phyloP scores from a whole-genome alignment of 1,140 invertebrate genomes.

The Drosophila truncata region DNA sequence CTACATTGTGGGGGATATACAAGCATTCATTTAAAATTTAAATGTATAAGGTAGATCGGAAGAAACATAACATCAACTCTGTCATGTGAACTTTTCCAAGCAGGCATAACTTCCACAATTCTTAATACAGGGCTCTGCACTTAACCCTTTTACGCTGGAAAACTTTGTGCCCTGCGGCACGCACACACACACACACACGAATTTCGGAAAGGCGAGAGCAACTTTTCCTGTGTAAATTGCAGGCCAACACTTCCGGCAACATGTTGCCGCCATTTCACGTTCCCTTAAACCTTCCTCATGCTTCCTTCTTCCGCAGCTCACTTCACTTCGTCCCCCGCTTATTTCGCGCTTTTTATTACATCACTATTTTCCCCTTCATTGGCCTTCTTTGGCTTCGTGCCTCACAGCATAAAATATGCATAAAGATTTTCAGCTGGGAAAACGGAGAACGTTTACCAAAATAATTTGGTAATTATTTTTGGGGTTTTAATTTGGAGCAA shows the following conservation, averaged over 20 bases:
- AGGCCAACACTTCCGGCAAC: constrained; percentile 49
- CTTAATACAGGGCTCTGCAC: constrained; percentile 27
- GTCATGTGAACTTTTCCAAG: constrained; percentile 11
- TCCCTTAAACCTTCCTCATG: neutral
- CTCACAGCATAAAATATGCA: constrained; percentile 40
- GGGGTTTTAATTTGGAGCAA: constrained; percentile 14
- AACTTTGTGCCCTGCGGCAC: constrained; percentile 18
- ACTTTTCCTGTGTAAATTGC: constrained; percentile 44
- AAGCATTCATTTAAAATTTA: constrained; percentile 3
- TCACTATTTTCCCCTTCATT: constrained; percentile 45
- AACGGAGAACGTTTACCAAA: constrained; percentile 42
- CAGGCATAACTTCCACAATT: constrained; percentile 28
- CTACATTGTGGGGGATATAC: neutral
- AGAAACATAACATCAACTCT: constrained; percentile 5
- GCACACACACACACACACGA: constrained; percentile 7
- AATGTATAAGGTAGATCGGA: constrained; percentile 6
- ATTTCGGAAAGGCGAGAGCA: constrained; percentile 13
- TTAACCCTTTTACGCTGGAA: constrained; percentile 39
- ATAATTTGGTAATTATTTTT: constrained; percentile 50
- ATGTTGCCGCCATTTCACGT: constrained; percentile 20
- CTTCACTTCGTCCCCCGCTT: neutral
- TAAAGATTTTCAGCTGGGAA: constrained; percentile 35
- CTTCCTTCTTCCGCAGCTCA: neutral
- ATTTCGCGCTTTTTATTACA: constrained; percentile 32
- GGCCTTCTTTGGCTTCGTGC: constrained; percentile 15